phyloP scores from a whole-genome alignment of 2,888 invertebrate genomes.

The Spodoptera exigua region DNA sequence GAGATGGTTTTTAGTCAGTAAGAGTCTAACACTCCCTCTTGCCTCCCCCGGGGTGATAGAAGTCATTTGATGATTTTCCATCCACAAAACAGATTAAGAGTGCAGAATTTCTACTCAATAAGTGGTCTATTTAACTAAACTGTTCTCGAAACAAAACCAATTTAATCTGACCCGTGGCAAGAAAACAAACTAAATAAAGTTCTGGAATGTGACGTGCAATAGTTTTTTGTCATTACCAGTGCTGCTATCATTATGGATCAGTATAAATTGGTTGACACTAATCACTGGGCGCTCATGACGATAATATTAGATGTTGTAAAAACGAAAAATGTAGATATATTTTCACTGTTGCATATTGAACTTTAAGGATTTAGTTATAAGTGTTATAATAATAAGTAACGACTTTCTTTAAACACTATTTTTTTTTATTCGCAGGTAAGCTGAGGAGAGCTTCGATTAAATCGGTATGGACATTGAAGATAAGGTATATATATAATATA shows the following conservation, averaged over 20 bases:
- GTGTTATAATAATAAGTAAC: constrained; percentile 3
- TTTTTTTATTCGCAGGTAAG: too few relatives aligned
- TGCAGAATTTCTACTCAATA: too few relatives aligned
- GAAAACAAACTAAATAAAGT: constrained; percentile 15
- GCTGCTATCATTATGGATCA: constrained; percentile 19
- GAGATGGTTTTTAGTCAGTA: too few relatives aligned
- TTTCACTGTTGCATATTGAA: constrained; percentile 20
- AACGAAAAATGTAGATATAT: constrained; percentile 28
- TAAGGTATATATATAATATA: too few relatives aligned
- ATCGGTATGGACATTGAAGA: too few relatives aligned
- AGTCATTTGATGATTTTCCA: too few relatives aligned
- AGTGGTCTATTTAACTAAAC: constrained; percentile 22
- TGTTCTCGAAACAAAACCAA: constrained; percentile 33
- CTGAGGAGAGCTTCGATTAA: too few relatives aligned
- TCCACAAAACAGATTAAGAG: too few relatives aligned
- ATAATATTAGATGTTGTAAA: constrained; percentile 37
- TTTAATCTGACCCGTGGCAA: constrained; percentile 1
- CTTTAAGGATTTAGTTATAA: constrained; percentile 30
- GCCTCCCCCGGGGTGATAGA: too few relatives aligned
- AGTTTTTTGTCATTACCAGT: constrained; percentile 11
- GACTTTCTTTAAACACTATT: too few relatives aligned
- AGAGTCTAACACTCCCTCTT: too few relatives aligned
- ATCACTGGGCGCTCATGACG: constrained; percentile 33
- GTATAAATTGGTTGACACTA: constrained; percentile 7
- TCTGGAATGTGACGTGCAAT: not conserved